phyloP scores from a whole-genome alignment of 2,113 vertebrate species.

The Blennius ocellaris region DNA sequence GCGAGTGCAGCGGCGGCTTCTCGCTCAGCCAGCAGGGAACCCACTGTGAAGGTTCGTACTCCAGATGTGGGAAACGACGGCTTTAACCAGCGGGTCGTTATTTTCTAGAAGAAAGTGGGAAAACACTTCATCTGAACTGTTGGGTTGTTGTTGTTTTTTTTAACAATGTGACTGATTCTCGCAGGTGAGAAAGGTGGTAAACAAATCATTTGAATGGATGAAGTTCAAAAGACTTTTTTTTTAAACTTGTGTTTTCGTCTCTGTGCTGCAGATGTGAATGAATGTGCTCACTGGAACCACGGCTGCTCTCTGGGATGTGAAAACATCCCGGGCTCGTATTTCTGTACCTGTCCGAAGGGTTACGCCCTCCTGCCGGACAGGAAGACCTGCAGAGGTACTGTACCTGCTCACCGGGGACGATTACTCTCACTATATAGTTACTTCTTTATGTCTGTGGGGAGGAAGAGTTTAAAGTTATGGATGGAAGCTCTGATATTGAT shows the following conservation, averaged over 20 bases:
- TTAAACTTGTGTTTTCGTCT: neutral
- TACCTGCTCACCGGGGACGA: neutral
- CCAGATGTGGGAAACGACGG: neutral
- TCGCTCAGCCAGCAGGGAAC: constrained; percentile 83
- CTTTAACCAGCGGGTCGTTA: too few relatives aligned
- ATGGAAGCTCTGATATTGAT: too few relatives aligned
- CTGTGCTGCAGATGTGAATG: constrained; percentile 88
- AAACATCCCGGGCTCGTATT: constrained; percentile 93
- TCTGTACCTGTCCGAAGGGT: constrained; percentile 92
- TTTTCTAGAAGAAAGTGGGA: too few relatives aligned
- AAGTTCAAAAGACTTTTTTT: too few relatives aligned
- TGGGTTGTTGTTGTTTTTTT: too few relatives aligned
- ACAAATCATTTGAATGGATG: too few relatives aligned
- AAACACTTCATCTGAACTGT: too few relatives aligned
- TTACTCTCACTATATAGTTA: too few relatives aligned
- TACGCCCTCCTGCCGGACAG: constrained; percentile 90
- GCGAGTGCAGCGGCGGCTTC: constrained; percentile 88
- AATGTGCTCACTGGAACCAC: constrained; percentile 92
- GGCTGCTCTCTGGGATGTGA: constrained; percentile 95
- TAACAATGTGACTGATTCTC: too few relatives aligned
- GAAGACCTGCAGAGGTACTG: constrained; percentile 89
- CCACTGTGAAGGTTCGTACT: constrained; percentile 89
- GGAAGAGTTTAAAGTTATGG: too few relatives aligned
- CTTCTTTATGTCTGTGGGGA: too few relatives aligned
- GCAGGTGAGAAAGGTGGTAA: too few relatives aligned